A percentile compares a stretch with the other conserved stretches of the same genome.
Conservation (phyloP, 2,113 vertebrate genomes). For the Dipodomys ordii region DNA sequence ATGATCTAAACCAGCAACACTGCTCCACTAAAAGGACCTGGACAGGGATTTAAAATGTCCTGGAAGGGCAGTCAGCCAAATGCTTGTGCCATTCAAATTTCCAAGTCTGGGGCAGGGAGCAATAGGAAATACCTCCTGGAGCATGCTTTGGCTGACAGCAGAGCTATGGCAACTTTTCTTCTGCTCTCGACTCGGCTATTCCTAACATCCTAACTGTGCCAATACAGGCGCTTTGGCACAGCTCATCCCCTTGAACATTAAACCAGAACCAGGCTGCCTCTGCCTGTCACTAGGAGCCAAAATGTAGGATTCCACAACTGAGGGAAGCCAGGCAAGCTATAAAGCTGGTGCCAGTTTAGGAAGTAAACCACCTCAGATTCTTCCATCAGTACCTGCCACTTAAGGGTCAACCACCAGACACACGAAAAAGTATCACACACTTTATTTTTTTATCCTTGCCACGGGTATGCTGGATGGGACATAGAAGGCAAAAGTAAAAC, state of each 20-base stretch:
- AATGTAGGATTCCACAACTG: slow-evolving; percentile 23
- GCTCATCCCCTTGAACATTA: background rate
- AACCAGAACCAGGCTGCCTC: background rate
- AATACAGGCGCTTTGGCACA: background rate
- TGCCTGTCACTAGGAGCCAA: slow-evolving; percentile 46
- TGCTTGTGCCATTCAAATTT: slow-evolving; percentile 42
- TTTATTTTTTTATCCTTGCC: background rate
- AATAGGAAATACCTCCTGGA: background rate
- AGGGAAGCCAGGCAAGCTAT: slow-evolving; percentile 45
- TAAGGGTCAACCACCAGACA: background rate
- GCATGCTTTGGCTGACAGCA: background rate
- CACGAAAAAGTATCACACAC: background rate
- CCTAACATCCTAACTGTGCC: background rate
- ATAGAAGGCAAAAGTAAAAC: background rate
- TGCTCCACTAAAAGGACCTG: background rate
- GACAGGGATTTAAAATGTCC: slow-evolving; percentile 21
- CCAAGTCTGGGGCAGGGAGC: background rate
- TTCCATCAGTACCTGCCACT: background rate
- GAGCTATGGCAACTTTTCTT: background rate
- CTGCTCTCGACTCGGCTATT: background rate
- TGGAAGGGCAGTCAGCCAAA: slow-evolving; percentile 38
- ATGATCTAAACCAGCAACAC: background rate
- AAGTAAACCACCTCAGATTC: slow-evolving; percentile 30
- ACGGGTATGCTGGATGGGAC: background rate
- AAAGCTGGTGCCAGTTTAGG: background rate